Evolutionary conservation across 2,888 invertebrate species (phyloP).

Genomic region (Catocala sponsa): DNA sequence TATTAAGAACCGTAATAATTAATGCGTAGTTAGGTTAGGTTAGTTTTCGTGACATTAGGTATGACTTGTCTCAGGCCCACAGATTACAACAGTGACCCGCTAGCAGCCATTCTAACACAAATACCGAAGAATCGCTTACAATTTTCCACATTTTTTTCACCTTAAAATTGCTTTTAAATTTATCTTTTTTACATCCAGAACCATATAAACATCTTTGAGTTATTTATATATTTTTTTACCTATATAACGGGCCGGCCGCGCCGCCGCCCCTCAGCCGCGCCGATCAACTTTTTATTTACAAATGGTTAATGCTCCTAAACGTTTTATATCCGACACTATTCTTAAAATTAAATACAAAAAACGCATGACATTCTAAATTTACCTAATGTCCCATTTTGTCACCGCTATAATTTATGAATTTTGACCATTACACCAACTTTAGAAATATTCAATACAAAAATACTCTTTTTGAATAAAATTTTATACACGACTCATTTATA

Average conservation of each 20-base stretch:
- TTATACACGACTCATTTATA: slow-evolving; percentile 86
- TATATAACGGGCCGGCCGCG: slow-evolving; percentile 78
- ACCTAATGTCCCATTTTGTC: slow-evolving; percentile 85
- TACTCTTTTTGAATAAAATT: slow-evolving; percentile 89
- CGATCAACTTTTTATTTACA: slow-evolving; percentile 88
- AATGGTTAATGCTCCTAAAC: slow-evolving; percentile 92
- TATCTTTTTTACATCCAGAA: slow-evolving; percentile 88
- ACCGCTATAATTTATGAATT: slow-evolving; percentile 88
- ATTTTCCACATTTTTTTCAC: slow-evolving; percentile 74
- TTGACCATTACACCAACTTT: slow-evolving; percentile 89
- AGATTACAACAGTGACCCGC: slow-evolving; percentile 86
- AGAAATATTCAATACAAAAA: slow-evolving; percentile 89
- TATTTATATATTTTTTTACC: slow-evolving; percentile 87
- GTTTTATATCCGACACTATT: slow-evolving; percentile 89
- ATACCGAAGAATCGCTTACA: slow-evolving; percentile 84
- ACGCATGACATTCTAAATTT: slow-evolving; percentile 87
- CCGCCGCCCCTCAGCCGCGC: slow-evolving; percentile 68
- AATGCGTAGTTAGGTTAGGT: slow-evolving; percentile 86
- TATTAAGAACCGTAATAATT: slow-evolving; percentile 86
- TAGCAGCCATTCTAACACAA: slow-evolving; percentile 84
- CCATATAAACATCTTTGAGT: slow-evolving; percentile 89
- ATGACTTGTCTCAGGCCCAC: slow-evolving; percentile 83
- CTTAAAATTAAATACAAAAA: slow-evolving; percentile 89
- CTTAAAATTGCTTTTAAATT: slow-evolving; percentile 83
- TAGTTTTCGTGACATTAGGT: slow-evolving; percentile 77